A percentile compares a stretch with the other conserved stretches of the same genome.
These are phyloP conservation scores for Basileuterus tristriatus DNA, from an alignment of 2,797 vertebrate genomes.

Conservation along the genomic window DNA sequence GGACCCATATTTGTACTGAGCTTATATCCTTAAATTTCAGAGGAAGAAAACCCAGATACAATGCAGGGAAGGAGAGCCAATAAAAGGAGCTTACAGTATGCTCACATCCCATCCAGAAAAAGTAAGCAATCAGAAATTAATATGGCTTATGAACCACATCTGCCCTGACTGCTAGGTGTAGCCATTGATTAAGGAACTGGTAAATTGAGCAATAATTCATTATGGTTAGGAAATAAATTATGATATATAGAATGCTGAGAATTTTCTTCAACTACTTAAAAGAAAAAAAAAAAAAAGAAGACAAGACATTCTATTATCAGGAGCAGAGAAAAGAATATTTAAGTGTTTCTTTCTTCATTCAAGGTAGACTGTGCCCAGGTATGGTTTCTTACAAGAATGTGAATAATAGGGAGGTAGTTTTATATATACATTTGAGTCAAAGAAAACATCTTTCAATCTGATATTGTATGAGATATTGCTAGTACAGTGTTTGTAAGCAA, in stretches of 20 bases:
- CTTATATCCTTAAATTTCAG: neutral
- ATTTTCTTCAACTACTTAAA: neutral
- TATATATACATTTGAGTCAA: neutral
- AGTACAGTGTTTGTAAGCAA: neutral
- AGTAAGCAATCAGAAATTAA: neutral
- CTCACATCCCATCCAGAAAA: neutral
- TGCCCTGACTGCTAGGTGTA: neutral
- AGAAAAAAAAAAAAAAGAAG: too few relatives aligned
- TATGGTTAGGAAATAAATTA: neutral
- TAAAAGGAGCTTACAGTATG: fast-evolving
- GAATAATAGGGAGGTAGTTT: neutral
- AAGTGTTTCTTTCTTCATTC: neutral
- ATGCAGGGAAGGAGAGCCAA: neutral
- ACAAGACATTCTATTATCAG: neutral
- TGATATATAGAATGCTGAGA: neutral
- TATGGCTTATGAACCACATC: neutral
- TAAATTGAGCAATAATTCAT: neutral
- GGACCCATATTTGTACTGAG: neutral
- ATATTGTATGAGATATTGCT: neutral
- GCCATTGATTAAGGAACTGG: neutral
- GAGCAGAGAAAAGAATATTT: neutral
- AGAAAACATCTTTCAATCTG: neutral
- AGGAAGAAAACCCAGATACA: neutral
- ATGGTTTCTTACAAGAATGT: neutral
- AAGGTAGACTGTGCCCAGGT: neutral